Conservation (phyloP, 2,113 vertebrate species). For the Pithys albifrons region DNA sequence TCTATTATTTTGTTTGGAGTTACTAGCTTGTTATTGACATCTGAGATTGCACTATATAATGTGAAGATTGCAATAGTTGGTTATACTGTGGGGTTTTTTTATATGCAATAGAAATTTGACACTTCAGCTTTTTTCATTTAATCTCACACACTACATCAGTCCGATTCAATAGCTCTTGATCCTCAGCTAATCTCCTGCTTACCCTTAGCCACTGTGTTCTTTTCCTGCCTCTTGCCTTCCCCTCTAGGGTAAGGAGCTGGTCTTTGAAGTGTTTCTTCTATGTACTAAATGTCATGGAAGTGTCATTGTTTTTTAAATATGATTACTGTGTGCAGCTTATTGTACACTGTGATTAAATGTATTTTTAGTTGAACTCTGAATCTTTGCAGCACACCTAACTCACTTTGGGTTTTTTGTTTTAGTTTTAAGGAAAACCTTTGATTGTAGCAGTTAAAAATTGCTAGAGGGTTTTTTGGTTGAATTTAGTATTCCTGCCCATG, state of each 20-base stretch:
- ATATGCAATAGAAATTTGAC: background rate
- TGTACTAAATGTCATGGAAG: background rate
- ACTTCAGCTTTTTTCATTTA: background rate
- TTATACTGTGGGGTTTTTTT: background rate
- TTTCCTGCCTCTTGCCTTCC: background rate
- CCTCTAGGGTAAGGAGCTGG: background rate
- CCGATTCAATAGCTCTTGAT: background rate
- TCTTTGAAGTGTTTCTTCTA: background rate
- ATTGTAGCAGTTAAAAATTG: background rate
- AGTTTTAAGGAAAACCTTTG: background rate
- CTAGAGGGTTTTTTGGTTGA: background rate
- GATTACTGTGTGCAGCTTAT: background rate
- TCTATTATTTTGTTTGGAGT: background rate
- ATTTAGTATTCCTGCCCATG: background rate
- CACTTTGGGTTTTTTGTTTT: background rate
- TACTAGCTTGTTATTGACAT: background rate
- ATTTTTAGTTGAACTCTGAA: background rate
- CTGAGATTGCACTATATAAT: slow-evolving; percentile 36
- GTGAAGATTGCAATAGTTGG: slow-evolving; percentile 16
- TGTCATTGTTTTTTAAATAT: background rate
- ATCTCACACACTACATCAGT: background rate
- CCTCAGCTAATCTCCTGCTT: background rate
- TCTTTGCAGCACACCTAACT: background rate
- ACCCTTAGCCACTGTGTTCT: background rate
- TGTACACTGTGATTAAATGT: background rate